A percentile compares a stretch with the other conserved stretches of the same genome.
Evolutionary conservation across 1,140 invertebrate genomes (phyloP).

Genomic region (Potamilus streckersoni): DNA sequence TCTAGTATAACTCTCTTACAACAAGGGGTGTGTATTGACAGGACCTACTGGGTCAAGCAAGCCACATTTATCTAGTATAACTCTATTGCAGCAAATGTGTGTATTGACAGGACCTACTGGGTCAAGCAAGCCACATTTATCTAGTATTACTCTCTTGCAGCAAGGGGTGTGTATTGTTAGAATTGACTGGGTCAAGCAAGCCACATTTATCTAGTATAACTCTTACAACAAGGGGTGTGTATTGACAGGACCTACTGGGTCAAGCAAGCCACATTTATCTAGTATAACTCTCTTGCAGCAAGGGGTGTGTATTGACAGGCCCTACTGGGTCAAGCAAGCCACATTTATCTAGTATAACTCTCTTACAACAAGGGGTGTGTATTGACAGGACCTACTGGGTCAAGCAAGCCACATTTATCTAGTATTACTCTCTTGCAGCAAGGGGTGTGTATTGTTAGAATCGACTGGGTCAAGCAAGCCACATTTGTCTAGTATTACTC

Average conservation of each 20-base stretch:
- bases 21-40: constrained; percentile 93
- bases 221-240: constrained; percentile 89
- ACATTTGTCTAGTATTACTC: constrained; percentile 96
- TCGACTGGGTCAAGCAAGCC: constrained; percentile 96
- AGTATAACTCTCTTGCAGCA: constrained; percentile 88
- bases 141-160: constrained; percentile 95
- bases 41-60: constrained; percentile 90
- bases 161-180: constrained; percentile 95
- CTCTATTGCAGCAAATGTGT: constrained; percentile 94
- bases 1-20: constrained; percentile 97
- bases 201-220: constrained; percentile 98
- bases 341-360: constrained; percentile 97
- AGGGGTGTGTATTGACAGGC: constrained; percentile 93
- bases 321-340: constrained; percentile 91
- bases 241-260: constrained; percentile 87
- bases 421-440: constrained; percentile 89
- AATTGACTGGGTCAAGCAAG: constrained; percentile 91
- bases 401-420: constrained; percentile 97
- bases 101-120: constrained; percentile 91
- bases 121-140: constrained; percentile 98
- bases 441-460: constrained; percentile 92
- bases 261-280: constrained; percentile 97
- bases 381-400: constrained; percentile 87
- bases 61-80: constrained; percentile 99
- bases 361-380: constrained; percentile 88